Base-by-base conservation (phyloP, 2,888 invertebrate species). In the Lepas anatifera region DNA sequence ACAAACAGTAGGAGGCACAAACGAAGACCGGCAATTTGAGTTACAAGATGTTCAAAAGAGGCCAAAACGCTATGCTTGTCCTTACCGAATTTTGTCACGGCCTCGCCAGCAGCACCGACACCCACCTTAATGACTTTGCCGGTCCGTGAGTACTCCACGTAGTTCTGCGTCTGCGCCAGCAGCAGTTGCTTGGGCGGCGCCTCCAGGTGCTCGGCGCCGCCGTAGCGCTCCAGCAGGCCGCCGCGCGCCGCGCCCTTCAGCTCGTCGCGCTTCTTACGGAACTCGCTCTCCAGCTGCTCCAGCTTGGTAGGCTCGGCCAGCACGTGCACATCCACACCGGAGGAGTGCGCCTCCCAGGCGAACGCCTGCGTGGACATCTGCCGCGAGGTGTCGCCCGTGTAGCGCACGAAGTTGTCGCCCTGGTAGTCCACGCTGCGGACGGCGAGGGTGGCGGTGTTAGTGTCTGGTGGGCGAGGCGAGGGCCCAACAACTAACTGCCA, bases 251-350 rank as follows among this genome's bases (percentile, higher is more conserved):
- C 84, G 18, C 89, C 87, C 81, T 98, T 95, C 75, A 93, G 89
- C 75, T 90, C 89, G 50, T 92, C 90, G 79, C 93, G 93, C 79
- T 95, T 92, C 75, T 90, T 86, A 71, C 89, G 89, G 79, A 93
- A 97, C 80, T 97, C 92, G 70, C 89, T 86, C 79, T 95, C 89
- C 71, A 99, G 81, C 75, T 94, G 81, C 80, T 97, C 98, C 73
- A 98, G 82, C 81, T 97, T 97, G 18, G 99, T 99, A 11, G 99
- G 99, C 80, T 99, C 99, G 4, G 98, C 98, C 74, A 98, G 84
- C 70, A 97, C 84, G 79, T 97, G 95, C 35, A 96, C 94, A 81
- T 96, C 95, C 0, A 96, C 89, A 6, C 96, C 95, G 75, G 89
- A 87, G 70, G 92, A 89, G 78, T 92, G 90, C 6, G 96, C 96